Conservation (phyloP, 2,888 invertebrate genomes). For the Pinctada fucata region DNA sequence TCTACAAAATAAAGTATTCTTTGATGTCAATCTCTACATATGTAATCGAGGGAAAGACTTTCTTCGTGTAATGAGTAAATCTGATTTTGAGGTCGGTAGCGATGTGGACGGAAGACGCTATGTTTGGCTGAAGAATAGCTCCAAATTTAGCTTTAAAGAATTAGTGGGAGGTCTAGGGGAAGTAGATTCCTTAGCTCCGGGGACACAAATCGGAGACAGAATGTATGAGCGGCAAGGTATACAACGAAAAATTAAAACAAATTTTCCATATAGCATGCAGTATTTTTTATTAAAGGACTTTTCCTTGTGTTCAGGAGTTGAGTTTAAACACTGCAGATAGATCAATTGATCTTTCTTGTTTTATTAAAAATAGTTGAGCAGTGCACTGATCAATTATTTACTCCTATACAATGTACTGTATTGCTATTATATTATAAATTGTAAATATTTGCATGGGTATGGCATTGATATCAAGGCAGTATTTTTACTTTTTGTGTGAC, state of each 20-base stretch:
- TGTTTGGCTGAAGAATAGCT: constrained; percentile 66
- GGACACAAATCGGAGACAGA: constrained; percentile 61
- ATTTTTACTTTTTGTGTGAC: too few species aligned
- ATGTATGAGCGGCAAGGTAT: constrained; percentile 70
- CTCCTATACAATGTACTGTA: too few species aligned
- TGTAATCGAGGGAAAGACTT: constrained; percentile 70
- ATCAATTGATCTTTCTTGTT: too few species aligned
- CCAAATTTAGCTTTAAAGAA: constrained; percentile 65
- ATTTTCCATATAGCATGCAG: too few species aligned
- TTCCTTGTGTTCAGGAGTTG: too few species aligned
- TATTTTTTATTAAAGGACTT: too few species aligned
- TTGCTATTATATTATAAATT: too few species aligned
- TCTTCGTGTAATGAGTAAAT: constrained; percentile 66
- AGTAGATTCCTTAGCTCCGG: constrained; percentile 45
- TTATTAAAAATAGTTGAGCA: too few species aligned
- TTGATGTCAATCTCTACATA: constrained; percentile 69
- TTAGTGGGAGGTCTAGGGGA: constrained; percentile 54
- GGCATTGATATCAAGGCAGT: too few species aligned
- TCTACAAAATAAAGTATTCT: constrained; percentile 70
- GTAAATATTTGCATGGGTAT: too few species aligned
- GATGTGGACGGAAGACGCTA: constrained; percentile 63
- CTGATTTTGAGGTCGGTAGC: constrained; percentile 64
- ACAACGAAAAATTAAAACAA: not conserved
- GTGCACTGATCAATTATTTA: too few species aligned
- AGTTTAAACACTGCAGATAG: too few species aligned